phyloP scores from a whole-genome alignment of 2,888 invertebrate species.

The Cacoxenus indagator region DNA sequence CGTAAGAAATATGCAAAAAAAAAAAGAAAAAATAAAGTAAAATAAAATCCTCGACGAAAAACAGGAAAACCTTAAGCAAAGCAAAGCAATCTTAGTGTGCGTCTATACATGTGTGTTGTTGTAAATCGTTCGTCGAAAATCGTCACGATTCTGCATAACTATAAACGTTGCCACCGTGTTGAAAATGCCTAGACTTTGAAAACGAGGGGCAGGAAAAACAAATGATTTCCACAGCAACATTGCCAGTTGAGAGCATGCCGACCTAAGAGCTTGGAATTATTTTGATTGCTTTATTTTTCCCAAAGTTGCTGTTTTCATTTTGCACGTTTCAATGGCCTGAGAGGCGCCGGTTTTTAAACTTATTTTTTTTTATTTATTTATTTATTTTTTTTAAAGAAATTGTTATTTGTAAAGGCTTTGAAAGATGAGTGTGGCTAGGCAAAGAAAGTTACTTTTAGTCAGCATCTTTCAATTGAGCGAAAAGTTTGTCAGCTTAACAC shows the following conservation, averaged over 20 bases:
- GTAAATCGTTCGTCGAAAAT: background rate
- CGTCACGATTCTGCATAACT: background rate
- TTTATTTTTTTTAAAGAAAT: too few species aligned
- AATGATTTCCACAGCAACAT: background rate
- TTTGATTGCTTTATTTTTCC: constrained; percentile 5
- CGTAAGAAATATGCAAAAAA: constrained; percentile 8
- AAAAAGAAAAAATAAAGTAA: constrained; percentile 3
- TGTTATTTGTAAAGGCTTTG: too few species aligned
- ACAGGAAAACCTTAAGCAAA: background rate
- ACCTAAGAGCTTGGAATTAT: background rate
- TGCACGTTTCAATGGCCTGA: background rate
- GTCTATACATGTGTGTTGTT: background rate
- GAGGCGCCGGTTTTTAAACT: background rate
- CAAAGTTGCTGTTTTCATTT: background rate
- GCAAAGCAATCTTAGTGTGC: background rate
- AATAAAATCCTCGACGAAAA: background rate
- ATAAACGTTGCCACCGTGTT: background rate
- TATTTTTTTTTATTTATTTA: too few species aligned
- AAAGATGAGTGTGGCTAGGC: too few species aligned
- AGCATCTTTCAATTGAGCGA: too few species aligned
- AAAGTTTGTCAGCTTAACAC: too few species aligned
- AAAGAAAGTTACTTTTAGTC: too few species aligned
- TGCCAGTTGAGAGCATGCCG: background rate
- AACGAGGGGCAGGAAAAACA: background rate
- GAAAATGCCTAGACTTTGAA: background rate